Evolutionary conservation across 2,888 invertebrate genomes (phyloP).

Genomic region (Scaptodrosophila latifasciaeformis): DNA sequence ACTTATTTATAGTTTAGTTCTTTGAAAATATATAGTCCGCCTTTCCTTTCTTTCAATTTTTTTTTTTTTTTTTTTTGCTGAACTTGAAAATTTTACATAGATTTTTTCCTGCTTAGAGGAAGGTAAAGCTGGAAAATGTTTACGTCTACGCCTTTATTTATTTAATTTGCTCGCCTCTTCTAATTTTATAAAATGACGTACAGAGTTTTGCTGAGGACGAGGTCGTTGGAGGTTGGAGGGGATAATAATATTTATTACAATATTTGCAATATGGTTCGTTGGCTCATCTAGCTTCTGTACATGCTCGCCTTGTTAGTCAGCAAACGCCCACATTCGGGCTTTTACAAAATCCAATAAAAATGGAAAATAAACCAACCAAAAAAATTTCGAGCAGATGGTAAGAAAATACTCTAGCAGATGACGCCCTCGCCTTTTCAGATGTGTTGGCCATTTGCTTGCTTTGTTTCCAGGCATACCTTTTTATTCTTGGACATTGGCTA

Average conservation of each 20-base stretch:
- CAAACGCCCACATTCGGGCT: slow-evolving; percentile 48
- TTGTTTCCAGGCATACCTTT: not conserved
- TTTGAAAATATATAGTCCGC: not conserved
- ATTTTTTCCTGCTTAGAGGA: too few species aligned
- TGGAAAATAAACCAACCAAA: slow-evolving; percentile 35
- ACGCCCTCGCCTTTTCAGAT: not conserved
- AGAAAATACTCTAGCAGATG: not conserved
- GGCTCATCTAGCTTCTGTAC: slow-evolving; percentile 12
- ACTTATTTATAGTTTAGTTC: slow-evolving; percentile 45
- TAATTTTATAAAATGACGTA: slow-evolving; percentile 63
- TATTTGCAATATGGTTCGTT: slow-evolving; percentile 36
- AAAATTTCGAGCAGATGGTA: slow-evolving; percentile 32
- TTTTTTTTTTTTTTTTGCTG: slow-evolving; percentile 41
- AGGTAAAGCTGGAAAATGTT: slow-evolving; percentile 20
- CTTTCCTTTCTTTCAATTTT: slow-evolving; percentile 4
- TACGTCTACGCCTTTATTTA: not conserved
- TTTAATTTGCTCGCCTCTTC: slow-evolving; percentile 17
- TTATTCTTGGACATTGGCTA: slow-evolving; percentile 34
- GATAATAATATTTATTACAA: slow-evolving; percentile 64
- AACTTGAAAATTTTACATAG: slow-evolving; percentile 53
- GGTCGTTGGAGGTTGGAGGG: slow-evolving; percentile 27
- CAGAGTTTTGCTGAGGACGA: slow-evolving; percentile 47
- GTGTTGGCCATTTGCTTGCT: slow-evolving; percentile 21
- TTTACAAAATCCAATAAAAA: slow-evolving; percentile 63
- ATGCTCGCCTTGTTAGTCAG: too few species aligned